phyloP scores from a whole-genome alignment of 2,113 vertebrate genomes.

The Ictidomys tridecemlineatus region DNA sequence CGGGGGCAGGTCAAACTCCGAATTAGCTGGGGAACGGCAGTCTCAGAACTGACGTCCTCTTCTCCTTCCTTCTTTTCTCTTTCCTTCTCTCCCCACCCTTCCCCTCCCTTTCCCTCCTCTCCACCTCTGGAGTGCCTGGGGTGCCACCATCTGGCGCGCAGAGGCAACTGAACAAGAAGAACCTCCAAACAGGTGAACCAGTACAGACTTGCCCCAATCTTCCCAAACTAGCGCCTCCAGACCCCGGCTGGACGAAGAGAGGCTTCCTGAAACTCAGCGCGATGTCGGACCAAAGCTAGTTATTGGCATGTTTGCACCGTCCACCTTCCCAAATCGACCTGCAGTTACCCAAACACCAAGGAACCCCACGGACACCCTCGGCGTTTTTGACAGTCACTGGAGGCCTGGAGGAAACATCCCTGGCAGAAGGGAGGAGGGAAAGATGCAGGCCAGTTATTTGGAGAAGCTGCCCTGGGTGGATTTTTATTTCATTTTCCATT shows the following conservation, averaged over 20 bases:
- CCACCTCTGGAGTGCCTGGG: constrained; percentile 64
- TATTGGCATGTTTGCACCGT: not conserved
- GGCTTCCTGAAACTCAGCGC: not conserved
- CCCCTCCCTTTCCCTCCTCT: not conserved
- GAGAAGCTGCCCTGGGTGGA: not conserved
- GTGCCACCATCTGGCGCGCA: constrained; percentile 77
- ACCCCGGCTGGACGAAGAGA: not conserved
- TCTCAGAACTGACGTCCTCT: not conserved
- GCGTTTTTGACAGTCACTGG: not conserved
- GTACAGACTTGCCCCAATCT: not conserved
- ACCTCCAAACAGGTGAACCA: not conserved
- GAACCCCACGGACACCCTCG: not conserved
- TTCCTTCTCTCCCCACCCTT: not conserved
- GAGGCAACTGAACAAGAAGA: constrained; percentile 69
- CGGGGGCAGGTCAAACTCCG: not conserved
- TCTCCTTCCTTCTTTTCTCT: not conserved
- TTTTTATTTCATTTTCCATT: constrained; percentile 62
- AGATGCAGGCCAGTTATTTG: not conserved
- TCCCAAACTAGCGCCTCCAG: no score
- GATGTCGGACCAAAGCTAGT: fast-evolving
- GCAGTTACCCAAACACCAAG: not conserved
- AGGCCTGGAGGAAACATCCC: not conserved
- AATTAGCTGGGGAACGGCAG: not conserved
- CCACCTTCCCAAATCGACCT: not conserved
- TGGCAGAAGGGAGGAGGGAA: not conserved